phyloP scores from a whole-genome alignment of 2,113 vertebrate genomes.

The Melanocharis versteri region DNA sequence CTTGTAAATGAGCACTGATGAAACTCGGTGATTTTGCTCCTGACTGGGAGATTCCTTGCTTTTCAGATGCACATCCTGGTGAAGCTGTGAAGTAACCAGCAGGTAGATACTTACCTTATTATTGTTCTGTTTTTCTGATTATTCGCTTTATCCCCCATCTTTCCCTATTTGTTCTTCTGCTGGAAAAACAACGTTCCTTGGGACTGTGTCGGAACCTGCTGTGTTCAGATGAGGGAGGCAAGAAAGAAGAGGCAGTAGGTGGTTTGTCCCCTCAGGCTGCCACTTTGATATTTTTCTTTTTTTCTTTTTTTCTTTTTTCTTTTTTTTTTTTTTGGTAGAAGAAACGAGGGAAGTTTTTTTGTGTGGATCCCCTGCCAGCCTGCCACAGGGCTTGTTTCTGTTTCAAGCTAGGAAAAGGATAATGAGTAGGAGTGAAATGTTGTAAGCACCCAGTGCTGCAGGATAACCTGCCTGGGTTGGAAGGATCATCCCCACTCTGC shows the following conservation, averaged over 20 bases:
- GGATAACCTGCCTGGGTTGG: background rate
- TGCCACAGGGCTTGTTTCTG: background rate
- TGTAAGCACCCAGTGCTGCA: background rate
- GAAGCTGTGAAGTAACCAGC: background rate
- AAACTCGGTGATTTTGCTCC: accelerated
- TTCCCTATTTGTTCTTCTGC: background rate
- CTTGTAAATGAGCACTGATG: background rate
- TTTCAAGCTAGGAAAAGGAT: background rate
- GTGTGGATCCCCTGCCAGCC: background rate
- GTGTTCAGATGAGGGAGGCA: background rate
- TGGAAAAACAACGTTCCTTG: background rate
- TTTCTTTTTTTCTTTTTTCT: background rate
- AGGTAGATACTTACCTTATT: background rate
- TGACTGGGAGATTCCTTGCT: background rate
- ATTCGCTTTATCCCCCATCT: background rate
- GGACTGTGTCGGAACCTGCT: background rate
- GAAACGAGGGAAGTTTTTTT: background rate
- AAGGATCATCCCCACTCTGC: background rate
- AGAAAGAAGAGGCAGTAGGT: background rate
- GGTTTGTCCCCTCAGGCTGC: background rate
- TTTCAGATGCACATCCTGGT: background rate
- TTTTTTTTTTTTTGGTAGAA: background rate
- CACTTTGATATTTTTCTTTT: background rate
- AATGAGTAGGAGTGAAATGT: background rate
- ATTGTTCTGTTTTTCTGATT: background rate